Base-by-base conservation (phyloP, 1,140 invertebrate genomes). In the Papilio polytes region DNA sequence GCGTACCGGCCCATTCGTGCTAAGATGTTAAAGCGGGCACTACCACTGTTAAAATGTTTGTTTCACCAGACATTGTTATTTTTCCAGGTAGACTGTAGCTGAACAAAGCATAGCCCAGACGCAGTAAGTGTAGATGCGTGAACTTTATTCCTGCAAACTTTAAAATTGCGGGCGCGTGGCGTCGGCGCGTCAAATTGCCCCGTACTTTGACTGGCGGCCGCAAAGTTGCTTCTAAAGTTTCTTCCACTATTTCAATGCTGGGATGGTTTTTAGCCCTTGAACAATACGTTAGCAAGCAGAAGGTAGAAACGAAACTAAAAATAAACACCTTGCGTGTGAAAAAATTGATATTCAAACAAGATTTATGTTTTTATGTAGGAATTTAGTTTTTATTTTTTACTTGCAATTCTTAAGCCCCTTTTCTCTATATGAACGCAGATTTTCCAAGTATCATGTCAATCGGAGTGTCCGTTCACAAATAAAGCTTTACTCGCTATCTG, bases 131-230 rank as follows among this genome's bases (percentile, higher is more conserved):
- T 46, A 78, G 36, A 78, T 66, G 77, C 53, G 74, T 78, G n/a
- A 78, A 78, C 22, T 78, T 66, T 63, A 59, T 78, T 66, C 77
- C 59, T 51, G 31, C 41, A 20, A 78, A 78, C 77, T 78, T 78
- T 78, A 78, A 78, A 78, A 78, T 78, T 78, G 56, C 77, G 2
- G 44, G 77, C 77, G 48, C 48, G 56, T 36, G 8, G 77, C 77
- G 77, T 63, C 41, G 77, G 77, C 44, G 59, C 77, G 77, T 78
- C 77, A 78, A 78, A 78, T 78, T 78, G 56, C 53, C 41, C 56
- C 41, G 53, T 7, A 78, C 77, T 78, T 78, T 46, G 31, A 78
- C 77, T 78, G 44, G n/a, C 59, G 12, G 53, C 36, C 31, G 77
- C 56, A 41, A 66, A 78, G 53, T 78, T 78, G n/a, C 77, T 63